Percentiles rank a stretch among this genome's conserved stretches.
phyloP scores from a whole-genome alignment of 1,140 invertebrate species.

The Micrasema minimum region DNA sequence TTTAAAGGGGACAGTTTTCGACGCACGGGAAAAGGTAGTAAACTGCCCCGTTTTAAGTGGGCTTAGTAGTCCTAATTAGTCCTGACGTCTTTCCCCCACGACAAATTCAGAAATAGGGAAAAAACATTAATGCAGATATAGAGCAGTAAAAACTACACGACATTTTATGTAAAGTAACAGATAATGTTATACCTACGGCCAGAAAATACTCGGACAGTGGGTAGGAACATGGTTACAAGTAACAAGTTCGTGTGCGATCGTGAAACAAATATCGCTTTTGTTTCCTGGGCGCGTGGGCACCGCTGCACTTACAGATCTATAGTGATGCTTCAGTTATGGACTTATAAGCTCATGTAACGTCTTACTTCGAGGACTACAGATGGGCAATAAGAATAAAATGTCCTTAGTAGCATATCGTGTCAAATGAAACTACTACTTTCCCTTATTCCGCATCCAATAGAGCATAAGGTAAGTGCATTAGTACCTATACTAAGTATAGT shows the following conservation, averaged over 20 bases:
- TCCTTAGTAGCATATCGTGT: not conserved
- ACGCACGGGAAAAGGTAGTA: too few species aligned
- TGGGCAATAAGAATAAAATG: not conserved
- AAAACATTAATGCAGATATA: too few species aligned
- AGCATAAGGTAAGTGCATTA: not conserved
- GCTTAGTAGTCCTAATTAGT: too few species aligned
- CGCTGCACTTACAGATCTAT: not conserved
- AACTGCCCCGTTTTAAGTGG: too few species aligned
- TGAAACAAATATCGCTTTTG: slow-evolving; percentile 22
- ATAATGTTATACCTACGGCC: not conserved
- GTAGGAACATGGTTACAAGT: slow-evolving; percentile 7
- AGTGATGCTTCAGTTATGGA: slow-evolving; percentile 8
- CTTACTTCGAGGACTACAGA: not conserved
- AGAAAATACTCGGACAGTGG: not conserved
- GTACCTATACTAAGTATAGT: not conserved
- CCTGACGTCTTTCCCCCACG: too few species aligned
- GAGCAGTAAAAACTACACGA: too few species aligned
- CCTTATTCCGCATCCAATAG: not conserved
- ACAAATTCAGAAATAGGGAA: too few species aligned
- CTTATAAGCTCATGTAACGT: not conserved
- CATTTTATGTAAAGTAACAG: not conserved
- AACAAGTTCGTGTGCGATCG: slow-evolving; percentile 4
- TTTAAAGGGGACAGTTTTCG: not conserved
- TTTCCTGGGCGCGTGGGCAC: slow-evolving; percentile 10
- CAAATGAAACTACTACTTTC: not conserved